Percentiles rank a stretch among this genome's conserved stretches.
phyloP scores from a whole-genome alignment of 1,140 invertebrate species.

The Schlechtendalia chinensis region DNA sequence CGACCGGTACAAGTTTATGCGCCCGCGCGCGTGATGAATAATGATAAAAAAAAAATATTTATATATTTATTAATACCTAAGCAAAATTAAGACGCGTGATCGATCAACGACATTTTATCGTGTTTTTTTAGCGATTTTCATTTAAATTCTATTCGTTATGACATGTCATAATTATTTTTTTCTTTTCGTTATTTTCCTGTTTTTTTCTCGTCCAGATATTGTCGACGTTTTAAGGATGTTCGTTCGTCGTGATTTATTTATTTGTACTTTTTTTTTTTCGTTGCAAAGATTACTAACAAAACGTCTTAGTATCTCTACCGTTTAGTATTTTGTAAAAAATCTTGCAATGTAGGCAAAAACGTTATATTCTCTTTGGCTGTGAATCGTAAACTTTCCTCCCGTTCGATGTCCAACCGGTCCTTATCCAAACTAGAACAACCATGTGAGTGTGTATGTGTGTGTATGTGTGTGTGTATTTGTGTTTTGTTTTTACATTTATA shows the following conservation, averaged over 20 bases:
- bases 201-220: neutral
- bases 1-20: neutral
- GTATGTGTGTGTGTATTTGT: too few relatives aligned
- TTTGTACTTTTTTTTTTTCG: neutral
- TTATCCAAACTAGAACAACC: too few relatives aligned
- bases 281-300: too few relatives aligned
- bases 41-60: too few relatives aligned
- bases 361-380: slow-evolving; percentile 20
- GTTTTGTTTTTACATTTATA: too few relatives aligned
- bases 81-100: neutral
- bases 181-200: neutral
- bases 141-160: too few relatives aligned
- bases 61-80: too few relatives aligned
- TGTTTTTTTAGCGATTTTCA: neutral
- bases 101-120: neutral
- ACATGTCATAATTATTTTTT: neutral
- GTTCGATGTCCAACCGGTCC: neutral
- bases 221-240: neutral
- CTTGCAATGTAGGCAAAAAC: neutral
- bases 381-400: slow-evolving; percentile 13
- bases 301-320: neutral
- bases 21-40: too few relatives aligned
- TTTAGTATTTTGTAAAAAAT: neutral
- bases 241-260: too few relatives aligned
- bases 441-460: too few relatives aligned